Evolutionary conservation across 2,888 invertebrate species (phyloP), one percentile per base, ranked within the genome.

Genomic region (Drosophila picticornis): DNA sequence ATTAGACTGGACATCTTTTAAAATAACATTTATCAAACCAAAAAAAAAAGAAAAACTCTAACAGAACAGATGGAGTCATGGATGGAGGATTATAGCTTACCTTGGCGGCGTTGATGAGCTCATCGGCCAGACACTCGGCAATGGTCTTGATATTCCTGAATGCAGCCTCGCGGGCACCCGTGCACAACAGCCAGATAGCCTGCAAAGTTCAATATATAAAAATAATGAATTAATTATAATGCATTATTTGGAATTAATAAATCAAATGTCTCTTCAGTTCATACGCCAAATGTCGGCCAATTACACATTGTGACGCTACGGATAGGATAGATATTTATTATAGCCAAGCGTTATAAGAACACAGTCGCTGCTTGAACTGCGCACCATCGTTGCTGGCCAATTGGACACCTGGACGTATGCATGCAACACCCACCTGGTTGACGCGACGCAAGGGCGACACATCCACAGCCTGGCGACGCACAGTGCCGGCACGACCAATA

Each of bases 121-220:
- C 99, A 95, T 99, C 99, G 93, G 99, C 99, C 91, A 99, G 95
- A 94, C 99, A 99, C 94, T 99, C 99, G 74, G 99, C 99, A 92
- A 99, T 99, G 59, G 99, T 99, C 94, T 99, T 99, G 93, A 99
- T 99, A 95, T 99, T 99, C 92, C 99, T 96, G 96, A 99, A 99
- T 59, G 99, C 98, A 77, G 99, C 99, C 94, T 99, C 99, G 89
- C 99, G 96, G 59, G 99, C 99, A 80, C 99, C 99, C 61, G 99
- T 99, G 94, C 99, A 99, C 92, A 99, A 94, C 92, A 99, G 95
- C 99, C 99, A 99, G 94, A 99, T 99, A 59, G 99, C 99, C 95
- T 93, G 57, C 25, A 61, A 61, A 29, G 9, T 9, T 25, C 4
- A 27, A 51, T 46, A 55, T 7, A 27, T 59, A 40, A 36, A 11